Evolutionary conservation across 1,140 invertebrate genomes (phyloP), one percentile per base, ranked within the genome.

Genomic region (Hycleus phaleratus): DNA sequence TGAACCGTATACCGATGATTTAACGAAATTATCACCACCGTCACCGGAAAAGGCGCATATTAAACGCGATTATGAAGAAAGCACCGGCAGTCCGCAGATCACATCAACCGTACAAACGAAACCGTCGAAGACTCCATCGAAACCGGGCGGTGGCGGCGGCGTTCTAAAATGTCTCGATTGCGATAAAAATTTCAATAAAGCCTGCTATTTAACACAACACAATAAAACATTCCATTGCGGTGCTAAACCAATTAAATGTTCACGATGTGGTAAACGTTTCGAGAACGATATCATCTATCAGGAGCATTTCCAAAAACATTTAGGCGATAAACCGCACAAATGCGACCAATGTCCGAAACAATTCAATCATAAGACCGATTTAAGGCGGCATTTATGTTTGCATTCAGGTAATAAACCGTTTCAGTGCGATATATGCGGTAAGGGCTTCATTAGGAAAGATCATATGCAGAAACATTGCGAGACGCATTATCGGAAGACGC

Each of bases 401-500:
- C 92, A 95, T 73, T 90, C 83, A 55, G 88, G 83, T 8, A 78
- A 84, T 61, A 91, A 90, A 69, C 91, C 91, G 9, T 93, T 87
- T 72, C 77, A 81, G 46, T 95, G 92, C 76, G 78, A 83, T 52
- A 81, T 81, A 38, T 95, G 92, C 71, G 82, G 83, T 45, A 96
- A 95, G 75, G 88, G 90, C 24, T 95, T 95, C 74, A 94, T 92
- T 61, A 82, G 94, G 49, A 93, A 94, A 73, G 94, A 97, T 73
- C 94, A 97, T 73, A 90, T 96, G 88, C 82, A 91, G 55, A 97
- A 97, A 74, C 94, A 97, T 74, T 78, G 82, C 51, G 87, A 91
- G 52, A 97, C 91, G 24, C 94, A 97, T 74, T 79, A 46, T n/a
- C 65, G 58, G 38, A 70, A 67, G 46, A 53, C 57, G 9, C 51